Evolutionary conservation across 1,140 invertebrate genomes (phyloP).

Genomic region (Pseudomyrmex flavicornis): DNA sequence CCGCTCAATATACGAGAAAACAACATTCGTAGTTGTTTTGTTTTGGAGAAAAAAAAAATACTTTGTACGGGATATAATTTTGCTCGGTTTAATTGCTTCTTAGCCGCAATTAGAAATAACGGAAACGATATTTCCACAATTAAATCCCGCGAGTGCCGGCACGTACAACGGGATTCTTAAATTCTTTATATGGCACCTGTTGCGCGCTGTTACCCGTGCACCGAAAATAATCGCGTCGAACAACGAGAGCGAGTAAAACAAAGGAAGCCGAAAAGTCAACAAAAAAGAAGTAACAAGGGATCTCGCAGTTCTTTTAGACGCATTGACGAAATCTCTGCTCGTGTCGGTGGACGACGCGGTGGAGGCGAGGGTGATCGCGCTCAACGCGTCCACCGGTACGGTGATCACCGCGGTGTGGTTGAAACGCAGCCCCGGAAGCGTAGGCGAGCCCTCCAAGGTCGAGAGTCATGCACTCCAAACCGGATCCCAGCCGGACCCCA

Average conservation of each 20-base stretch:
- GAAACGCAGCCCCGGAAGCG: constrained; percentile 84
- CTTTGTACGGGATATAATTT: no score
- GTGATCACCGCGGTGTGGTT: constrained; percentile 87
- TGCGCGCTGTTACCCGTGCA: constrained; percentile 18
- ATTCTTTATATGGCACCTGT: constrained; percentile 41
- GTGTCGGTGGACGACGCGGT: constrained; percentile 86
- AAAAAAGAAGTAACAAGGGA: not conserved
- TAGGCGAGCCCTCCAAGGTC: constrained; percentile 85
- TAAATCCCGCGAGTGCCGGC: no score
- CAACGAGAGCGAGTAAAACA: not conserved
- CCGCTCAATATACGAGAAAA: not conserved
- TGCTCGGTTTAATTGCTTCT: no score
- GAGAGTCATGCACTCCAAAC: constrained; percentile 82
- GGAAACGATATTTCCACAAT: no score
- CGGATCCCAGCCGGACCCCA: constrained; percentile 84
- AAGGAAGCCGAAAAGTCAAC: not conserved
- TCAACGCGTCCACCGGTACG: constrained; percentile 87
- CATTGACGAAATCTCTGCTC: constrained; percentile 86
- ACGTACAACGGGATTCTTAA: no score
- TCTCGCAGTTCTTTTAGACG: constrained; percentile 83
- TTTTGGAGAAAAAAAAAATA: no score
- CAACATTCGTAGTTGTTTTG: no score
- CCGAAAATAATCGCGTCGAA: not conserved
- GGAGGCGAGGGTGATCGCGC: constrained; percentile 86
- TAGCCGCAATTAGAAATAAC: no score